Evolutionary conservation across 1,140 invertebrate species (phyloP).

Genomic region (Lasioglossum albipes): DNA sequence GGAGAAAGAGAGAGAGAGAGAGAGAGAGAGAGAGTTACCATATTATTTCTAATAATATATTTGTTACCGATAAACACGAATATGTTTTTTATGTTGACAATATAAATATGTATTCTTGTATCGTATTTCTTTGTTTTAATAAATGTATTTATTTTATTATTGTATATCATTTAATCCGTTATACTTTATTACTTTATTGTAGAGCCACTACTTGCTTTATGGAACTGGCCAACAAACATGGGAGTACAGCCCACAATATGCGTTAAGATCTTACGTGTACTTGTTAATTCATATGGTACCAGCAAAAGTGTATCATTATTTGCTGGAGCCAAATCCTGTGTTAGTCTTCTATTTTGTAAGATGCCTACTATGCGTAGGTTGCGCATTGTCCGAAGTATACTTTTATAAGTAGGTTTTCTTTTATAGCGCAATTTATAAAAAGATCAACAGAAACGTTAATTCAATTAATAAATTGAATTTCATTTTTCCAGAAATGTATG

Average conservation of each 20-base stretch:
- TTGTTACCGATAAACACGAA: not conserved
- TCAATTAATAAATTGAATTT: not conserved
- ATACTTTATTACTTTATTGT: slow-evolving; percentile 73
- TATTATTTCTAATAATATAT: slow-evolving; percentile 24
- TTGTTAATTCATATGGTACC: slow-evolving; percentile 93
- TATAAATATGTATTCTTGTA: slow-evolving; percentile 31
- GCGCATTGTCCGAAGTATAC: slow-evolving; percentile 92
- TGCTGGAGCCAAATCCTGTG: slow-evolving; percentile 90
- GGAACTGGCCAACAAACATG: slow-evolving; percentile 98
- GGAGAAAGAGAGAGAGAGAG: not conserved
- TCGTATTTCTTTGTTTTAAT: slow-evolving; percentile 39
- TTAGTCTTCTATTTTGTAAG: slow-evolving; percentile 95
- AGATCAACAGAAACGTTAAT: not conserved
- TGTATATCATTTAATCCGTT: slow-evolving; percentile 8
- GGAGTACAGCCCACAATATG: slow-evolving; percentile 98
- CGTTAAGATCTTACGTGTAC: slow-evolving; percentile 96
- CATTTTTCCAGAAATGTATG: slow-evolving; percentile 88
- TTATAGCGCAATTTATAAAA: not conserved
- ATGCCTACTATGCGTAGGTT: slow-evolving; percentile 89
- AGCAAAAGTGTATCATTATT: slow-evolving; percentile 87
- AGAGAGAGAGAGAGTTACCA: not conserved
- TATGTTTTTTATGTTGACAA: slow-evolving; percentile 6
- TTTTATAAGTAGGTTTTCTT: slow-evolving; percentile 92
- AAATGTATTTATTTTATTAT: slow-evolving; percentile 22
- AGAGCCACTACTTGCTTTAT: slow-evolving; percentile 91